A percentile compares a stretch with the other conserved stretches of the same genome.
These are phyloP conservation scores for Oikopleura vanhoeffeni DNA, from an alignment of 23 tunicate genomes.

Conservation along the genomic window DNA sequence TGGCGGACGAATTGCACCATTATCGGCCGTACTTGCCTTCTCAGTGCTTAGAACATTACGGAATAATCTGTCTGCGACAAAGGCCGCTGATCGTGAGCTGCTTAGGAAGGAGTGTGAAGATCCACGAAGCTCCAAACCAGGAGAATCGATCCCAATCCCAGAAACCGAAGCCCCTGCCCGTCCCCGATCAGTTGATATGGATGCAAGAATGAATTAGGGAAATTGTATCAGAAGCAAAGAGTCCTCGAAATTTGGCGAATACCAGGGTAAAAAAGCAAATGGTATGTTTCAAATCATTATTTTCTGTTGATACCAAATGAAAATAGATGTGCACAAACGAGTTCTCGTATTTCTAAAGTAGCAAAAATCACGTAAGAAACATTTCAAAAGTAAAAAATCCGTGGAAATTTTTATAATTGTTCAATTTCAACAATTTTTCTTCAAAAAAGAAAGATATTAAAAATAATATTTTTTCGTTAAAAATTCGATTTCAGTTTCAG, in stretches of 20 bases:
- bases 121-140: constrained; percentile 84
- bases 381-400: too few relatives aligned
- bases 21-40: constrained; percentile 91
- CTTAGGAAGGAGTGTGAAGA: constrained; percentile 26
- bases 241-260: constrained; percentile 75
- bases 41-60: constrained; percentile 95
- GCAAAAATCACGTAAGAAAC: not conserved
- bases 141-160: constrained; percentile 94
- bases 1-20: constrained; percentile 97
- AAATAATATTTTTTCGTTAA: too few relatives aligned
- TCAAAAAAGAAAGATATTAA: too few relatives aligned
- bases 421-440: too few relatives aligned
- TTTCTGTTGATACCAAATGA: not conserved
- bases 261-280: constrained; percentile 99
- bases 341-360: not conserved
- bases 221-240: constrained; percentile 92
- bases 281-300: constrained; percentile 27
- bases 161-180: constrained; percentile 99
- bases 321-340: not conserved
- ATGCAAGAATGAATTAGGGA: constrained; percentile 93
- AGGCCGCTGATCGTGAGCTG: not conserved
- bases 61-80: constrained; percentile 42
- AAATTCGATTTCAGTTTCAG: too few relatives aligned
- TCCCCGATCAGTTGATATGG: constrained; percentile 97
- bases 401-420: too few relatives aligned